phyloP scores from a whole-genome alignment of 2,113 vertebrate species.

The Solea senegalensis region DNA sequence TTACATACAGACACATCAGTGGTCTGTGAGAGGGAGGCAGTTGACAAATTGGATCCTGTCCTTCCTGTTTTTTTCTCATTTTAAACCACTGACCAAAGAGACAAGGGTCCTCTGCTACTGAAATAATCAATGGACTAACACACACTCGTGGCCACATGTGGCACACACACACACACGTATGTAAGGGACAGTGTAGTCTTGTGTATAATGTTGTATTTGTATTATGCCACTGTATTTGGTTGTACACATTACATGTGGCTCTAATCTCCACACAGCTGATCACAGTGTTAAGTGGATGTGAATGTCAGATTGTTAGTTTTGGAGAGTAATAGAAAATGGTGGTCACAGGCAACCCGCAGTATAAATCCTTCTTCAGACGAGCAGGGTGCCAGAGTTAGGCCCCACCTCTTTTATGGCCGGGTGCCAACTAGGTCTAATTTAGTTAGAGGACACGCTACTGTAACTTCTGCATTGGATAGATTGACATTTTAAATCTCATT shows the following conservation, averaged over 20 bases:
- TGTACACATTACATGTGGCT: too few relatives aligned
- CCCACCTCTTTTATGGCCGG: not conserved
- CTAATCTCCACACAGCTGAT: not conserved
- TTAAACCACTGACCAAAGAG: constrained; percentile 6
- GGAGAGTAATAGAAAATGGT: not conserved
- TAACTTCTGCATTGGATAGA: not conserved
- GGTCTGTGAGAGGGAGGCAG: constrained; percentile 27
- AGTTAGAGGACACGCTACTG: not conserved
- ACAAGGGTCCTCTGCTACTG: not conserved
- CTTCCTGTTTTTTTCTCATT: not conserved
- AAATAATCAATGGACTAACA: not conserved
- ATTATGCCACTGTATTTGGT: too few relatives aligned
- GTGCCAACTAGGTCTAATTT: not conserved
- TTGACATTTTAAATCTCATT: not conserved
- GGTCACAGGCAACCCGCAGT: not conserved
- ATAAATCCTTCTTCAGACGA: not conserved
- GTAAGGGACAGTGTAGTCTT: too few relatives aligned
- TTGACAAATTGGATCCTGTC: constrained; percentile 50
- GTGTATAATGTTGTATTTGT: too few relatives aligned
- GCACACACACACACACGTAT: too few relatives aligned
- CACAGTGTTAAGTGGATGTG: not conserved
- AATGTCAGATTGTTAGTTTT: not conserved
- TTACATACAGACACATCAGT: constrained; percentile 28
- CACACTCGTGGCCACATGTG: not conserved
- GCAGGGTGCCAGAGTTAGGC: not conserved